Percentiles rank a stretch among this genome's conserved stretches.
phyloP scores from a whole-genome alignment of 2,888 invertebrate species.

The Germaria angustata region DNA sequence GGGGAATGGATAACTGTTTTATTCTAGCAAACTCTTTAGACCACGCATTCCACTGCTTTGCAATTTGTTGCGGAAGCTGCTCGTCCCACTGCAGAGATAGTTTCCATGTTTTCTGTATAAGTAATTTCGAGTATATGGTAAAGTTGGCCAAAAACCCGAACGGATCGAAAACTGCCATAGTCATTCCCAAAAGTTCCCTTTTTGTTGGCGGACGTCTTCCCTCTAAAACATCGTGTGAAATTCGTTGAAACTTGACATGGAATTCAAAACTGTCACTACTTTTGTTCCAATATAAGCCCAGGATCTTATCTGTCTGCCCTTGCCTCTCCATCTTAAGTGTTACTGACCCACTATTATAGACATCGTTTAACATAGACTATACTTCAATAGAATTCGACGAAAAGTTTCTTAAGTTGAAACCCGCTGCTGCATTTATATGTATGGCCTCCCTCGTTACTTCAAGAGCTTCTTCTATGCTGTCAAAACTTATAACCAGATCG shows the following conservation, averaged over 20 bases:
- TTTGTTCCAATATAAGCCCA: no score
- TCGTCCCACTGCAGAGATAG: no score
- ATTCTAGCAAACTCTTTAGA: no score
- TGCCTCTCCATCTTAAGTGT: no score
- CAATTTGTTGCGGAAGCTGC: no score
- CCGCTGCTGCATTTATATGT: background rate
- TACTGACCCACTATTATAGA: no score
- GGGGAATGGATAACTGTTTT: no score
- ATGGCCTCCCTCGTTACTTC: background rate
- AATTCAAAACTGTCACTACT: no score
- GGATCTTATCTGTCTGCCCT: no score
- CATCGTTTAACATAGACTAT: no score
- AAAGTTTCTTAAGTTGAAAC: background rate
- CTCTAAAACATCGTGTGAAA: slow-evolving; percentile 51
- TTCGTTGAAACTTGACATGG: no score
- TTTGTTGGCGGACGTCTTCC: slow-evolving; percentile 68
- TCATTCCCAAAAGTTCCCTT: slow-evolving; percentile 65
- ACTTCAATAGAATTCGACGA: slow-evolving; percentile 43
- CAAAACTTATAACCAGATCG: background rate
- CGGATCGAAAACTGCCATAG: slow-evolving; percentile 72
- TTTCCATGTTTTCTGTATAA: slow-evolving; percentile 54
- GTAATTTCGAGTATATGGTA: slow-evolving; percentile 54
- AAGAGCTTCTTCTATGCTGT: background rate
- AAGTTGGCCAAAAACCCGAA: slow-evolving; percentile 68
- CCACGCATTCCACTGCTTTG: no score